A percentile compares a stretch with the other conserved stretches of the same genome.
phyloP scores from a whole-genome alignment of 2,113 vertebrate genomes.

The Gobiocypris rarus region DNA sequence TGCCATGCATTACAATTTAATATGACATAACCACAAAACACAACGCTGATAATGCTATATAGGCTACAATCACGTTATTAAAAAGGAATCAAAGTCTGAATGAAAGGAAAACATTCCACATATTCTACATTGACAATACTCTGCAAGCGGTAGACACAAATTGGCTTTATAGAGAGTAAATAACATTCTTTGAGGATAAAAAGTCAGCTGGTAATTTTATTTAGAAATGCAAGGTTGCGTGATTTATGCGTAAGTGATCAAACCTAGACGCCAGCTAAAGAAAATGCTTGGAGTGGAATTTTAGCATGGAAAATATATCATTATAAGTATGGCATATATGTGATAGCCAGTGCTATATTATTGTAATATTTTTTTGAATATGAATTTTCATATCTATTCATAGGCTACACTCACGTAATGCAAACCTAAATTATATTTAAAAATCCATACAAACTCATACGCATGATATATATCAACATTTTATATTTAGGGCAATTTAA shows the following conservation, averaged over 20 bases:
- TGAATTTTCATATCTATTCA: background rate
- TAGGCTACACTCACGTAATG: background rate
- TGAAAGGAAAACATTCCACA: background rate
- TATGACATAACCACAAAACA: slow-evolving; percentile 26
- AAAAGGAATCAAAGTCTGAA: background rate
- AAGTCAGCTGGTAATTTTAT: background rate
- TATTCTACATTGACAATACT: background rate
- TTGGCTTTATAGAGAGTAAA: background rate
- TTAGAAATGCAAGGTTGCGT: background rate
- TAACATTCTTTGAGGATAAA: background rate
- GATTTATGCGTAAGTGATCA: background rate
- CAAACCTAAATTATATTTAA: background rate
- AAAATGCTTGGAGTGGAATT: background rate
- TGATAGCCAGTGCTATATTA: background rate
- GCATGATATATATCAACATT: background rate
- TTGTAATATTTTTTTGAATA: background rate
- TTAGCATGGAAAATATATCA: background rate
- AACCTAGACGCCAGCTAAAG: background rate
- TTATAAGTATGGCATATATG: background rate
- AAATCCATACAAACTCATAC: background rate
- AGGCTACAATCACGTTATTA: background rate
- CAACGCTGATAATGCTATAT: background rate
- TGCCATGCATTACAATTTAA: slow-evolving; percentile 14
- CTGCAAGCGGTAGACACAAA: background rate
- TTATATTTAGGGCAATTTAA: background rate